Base-by-base conservation (phyloP, 2,888 invertebrate species). In the Eupithecia vulgata region DNA sequence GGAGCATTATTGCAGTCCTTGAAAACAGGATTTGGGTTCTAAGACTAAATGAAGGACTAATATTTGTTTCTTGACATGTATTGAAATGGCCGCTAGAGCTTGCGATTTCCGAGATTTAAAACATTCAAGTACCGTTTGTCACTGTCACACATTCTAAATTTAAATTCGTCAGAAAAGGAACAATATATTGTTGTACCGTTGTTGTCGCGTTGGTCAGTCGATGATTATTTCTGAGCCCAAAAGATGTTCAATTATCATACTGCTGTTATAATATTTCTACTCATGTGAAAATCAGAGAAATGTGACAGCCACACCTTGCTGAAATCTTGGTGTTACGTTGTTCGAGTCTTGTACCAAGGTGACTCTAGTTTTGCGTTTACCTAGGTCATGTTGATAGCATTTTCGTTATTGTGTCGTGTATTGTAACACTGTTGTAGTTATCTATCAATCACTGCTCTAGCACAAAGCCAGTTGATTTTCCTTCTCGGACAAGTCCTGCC, bases 1-100 rank as follows among this genome's bases (percentile, higher is more conserved):
- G 83, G 88, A 87, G 87, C 89, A 89, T 91, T 90, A 91, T 88
- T 89, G 87, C 88, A 87, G 88, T 90, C 90, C 91, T 91, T 91
- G 87, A 88, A 88, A 90, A 90, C 90, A 90, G 91, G 91, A 91
- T 91, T 88, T 82, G 81, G 85, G 74, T 77, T 87, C 82, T 82
- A 82, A 59, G 67, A 48, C 30, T 71, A 67, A 80, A 79, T 80
- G 73, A 77, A 82, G 81, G 77, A 70, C 68, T 68, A 13, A 48
- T 42, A 69, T 61, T 48, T 67, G 67, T 67, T 70, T 59, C 71
- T 67, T 65, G 34, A 25, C 65, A 35, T 52, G 52, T 35, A 48
- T 70, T 52, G 4, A 40, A 37, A 21, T 8, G 15, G 12, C 48
- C 34, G 45, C 64, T 35, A 48, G 45, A 61, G 37, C n/a, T 13